Percentiles rank a stretch among this genome's conserved stretches.
phyloP scores from a whole-genome alignment of 1,140 invertebrate species.

The Eupeodes corollae region DNA sequence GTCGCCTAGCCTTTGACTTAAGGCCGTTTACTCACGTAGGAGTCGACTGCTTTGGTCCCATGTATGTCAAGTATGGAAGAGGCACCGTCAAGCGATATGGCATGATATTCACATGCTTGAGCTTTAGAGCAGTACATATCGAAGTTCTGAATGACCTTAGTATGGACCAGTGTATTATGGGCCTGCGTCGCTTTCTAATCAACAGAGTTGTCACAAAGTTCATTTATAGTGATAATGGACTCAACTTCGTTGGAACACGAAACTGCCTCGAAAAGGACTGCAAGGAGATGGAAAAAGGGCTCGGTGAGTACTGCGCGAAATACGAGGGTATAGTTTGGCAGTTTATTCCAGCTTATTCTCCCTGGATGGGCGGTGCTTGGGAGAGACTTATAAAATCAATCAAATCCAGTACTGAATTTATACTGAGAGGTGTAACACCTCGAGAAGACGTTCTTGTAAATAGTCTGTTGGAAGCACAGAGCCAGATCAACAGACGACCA shows the following conservation, averaged over 20 bases:
- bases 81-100: slow-evolving; percentile 24
- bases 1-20: slow-evolving; percentile 9
- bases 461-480: slow-evolving; percentile 7
- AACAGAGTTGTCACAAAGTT: slow-evolving; percentile 7
- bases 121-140: slow-evolving; percentile 15
- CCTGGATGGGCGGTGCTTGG: no score
- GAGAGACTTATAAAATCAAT: no score
- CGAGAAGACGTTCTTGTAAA: slow-evolving; percentile 7
- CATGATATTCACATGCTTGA: slow-evolving; percentile 23
- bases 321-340: no score
- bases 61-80: slow-evolving; percentile 15
- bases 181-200: slow-evolving; percentile 19
- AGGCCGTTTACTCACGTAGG: no score
- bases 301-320: not conserved
- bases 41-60: slow-evolving; percentile 21
- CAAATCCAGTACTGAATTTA: no score
- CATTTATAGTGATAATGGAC: slow-evolving; percentile 23
- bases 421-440: slow-evolving; percentile 1
- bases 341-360: no score
- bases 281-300: slow-evolving; percentile 6
- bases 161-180: slow-evolving; percentile 11
- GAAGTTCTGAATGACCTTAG: slow-evolving; percentile 14
- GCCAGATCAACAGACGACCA: slow-evolving; percentile 11
- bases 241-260: slow-evolving; percentile 21
- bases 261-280: slow-evolving; percentile 10